phyloP scores from a whole-genome alignment of 2,113 vertebrate species.

The Lepus timidus region DNA sequence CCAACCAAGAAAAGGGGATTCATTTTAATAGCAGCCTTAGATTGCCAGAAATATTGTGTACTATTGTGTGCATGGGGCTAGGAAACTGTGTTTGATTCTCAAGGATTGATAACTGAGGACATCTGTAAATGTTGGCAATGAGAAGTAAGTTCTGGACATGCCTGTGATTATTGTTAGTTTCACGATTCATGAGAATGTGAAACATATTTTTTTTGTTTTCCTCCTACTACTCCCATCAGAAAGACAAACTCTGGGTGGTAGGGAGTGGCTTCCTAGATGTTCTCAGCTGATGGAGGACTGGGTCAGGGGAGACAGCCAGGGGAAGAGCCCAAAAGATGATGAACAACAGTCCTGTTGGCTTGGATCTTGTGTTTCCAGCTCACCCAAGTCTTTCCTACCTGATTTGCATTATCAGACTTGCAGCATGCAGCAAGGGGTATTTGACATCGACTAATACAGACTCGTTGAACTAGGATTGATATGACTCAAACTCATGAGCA shows the following conservation, averaged over 20 bases:
- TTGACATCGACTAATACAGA: not conserved
- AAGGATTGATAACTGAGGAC: conserved; percentile 27
- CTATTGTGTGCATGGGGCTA: not conserved
- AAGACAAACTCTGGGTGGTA: conserved; percentile 15
- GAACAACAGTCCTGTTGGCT: conserved; percentile 11
- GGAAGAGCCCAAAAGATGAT: not conserved
- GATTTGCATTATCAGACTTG: conserved; percentile 49
- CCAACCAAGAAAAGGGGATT: not conserved
- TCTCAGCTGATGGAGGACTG: not conserved
- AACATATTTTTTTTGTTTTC: conserved; percentile 10
- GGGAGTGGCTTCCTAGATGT: conserved; percentile 27
- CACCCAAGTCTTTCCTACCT: not conserved
- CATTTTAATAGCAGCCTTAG: conserved; percentile 24
- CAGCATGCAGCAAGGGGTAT: not conserved
- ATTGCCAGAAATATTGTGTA: not conserved
- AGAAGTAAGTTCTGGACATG: not conserved
- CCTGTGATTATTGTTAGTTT: conserved; percentile 13
- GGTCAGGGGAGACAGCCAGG: not conserved
- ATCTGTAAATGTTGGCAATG: not conserved
- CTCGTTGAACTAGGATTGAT: not conserved
- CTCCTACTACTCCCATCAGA: not conserved
- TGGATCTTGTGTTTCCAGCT: conserved; percentile 39
- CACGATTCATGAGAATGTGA: not conserved
- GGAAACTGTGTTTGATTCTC: conserved; percentile 29
- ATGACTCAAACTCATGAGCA: not conserved